These are phyloP conservation scores for Aspidapion aeneum DNA, from an alignment of 2,888 invertebrate genomes.

Conservation along the genomic window DNA sequence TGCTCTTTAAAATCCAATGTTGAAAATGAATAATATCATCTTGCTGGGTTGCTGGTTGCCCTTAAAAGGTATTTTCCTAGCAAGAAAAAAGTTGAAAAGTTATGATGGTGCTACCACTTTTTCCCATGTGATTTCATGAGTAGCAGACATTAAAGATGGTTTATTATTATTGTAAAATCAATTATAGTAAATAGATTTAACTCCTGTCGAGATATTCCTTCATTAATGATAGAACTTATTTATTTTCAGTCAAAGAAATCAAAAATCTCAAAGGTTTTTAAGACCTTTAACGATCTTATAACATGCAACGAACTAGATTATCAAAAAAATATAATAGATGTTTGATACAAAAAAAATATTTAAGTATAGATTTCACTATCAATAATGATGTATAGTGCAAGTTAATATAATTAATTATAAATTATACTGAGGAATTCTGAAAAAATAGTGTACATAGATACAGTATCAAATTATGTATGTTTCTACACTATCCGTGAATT, in stretches of 20 bases:
- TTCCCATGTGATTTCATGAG: conserved; percentile 8
- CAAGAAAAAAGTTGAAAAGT: neutral
- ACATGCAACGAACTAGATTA: neutral
- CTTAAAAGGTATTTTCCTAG: neutral
- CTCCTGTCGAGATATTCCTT: conserved; percentile 1
- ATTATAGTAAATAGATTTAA: conserved; percentile 13
- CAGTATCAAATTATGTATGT: neutral
- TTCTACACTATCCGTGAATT: neutral
- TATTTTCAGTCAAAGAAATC: neutral
- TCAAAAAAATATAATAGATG: too few relatives aligned
- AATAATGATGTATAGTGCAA: neutral
- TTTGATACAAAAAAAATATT: too few relatives aligned
- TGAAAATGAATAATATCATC: too few relatives aligned
- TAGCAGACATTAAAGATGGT: conserved; percentile 11
- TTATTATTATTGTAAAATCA: conserved; percentile 15
- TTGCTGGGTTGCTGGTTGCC: too few relatives aligned
- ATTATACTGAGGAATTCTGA: neutral
- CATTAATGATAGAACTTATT: neutral
- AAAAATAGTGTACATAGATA: neutral
- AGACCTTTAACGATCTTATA: neutral
- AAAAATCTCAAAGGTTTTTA: neutral
- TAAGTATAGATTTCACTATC: neutral
- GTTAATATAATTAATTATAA: neutral
- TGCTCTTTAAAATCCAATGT: too few relatives aligned
- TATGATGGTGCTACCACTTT: neutral